These are phyloP conservation scores for Nomada ruficornis DNA, from an alignment of 2,888 invertebrate genomes.

Conservation along the genomic window DNA sequence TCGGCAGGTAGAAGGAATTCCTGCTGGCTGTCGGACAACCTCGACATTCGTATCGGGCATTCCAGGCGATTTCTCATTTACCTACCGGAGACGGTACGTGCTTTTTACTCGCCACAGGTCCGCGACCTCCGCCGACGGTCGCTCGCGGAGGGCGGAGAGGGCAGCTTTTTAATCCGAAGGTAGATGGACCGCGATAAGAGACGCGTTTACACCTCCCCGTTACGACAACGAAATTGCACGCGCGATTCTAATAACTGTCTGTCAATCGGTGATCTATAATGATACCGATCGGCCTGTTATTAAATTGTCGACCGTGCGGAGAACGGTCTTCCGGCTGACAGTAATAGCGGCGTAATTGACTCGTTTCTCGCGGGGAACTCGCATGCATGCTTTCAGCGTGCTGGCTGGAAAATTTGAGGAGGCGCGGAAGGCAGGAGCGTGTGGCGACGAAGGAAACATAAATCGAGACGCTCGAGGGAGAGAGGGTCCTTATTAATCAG, in stretches of 20 bases:
- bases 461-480: neutral
- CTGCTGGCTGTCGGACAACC: neutral
- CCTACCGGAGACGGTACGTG: neutral
- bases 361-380: neutral
- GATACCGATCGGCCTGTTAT: slow-evolving; percentile 76
- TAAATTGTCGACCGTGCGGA: slow-evolving; percentile 69
- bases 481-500: slow-evolving; percentile 21
- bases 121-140: too few species aligned
- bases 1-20: slow-evolving; percentile 37
- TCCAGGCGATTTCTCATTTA: neutral
- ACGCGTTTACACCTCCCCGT: neutral
- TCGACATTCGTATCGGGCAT: neutral
- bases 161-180: neutral
- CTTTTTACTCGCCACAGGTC: neutral
- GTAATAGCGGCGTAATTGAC: neutral
- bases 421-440: too few species aligned
- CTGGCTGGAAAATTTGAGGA: too few species aligned
- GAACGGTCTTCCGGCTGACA: neutral
- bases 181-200: slow-evolving; percentile 1
- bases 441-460: neutral
- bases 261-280: slow-evolving; percentile 72
- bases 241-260: slow-evolving; percentile 42
- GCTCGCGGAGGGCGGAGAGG: too few species aligned
- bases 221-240: neutral
- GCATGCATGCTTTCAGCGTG: too few species aligned